Evolutionary conservation across 2,113 vertebrate species (phyloP), one percentile per base, ranked within the genome.

Genomic region (Daubentonia madagascariensis): DNA sequence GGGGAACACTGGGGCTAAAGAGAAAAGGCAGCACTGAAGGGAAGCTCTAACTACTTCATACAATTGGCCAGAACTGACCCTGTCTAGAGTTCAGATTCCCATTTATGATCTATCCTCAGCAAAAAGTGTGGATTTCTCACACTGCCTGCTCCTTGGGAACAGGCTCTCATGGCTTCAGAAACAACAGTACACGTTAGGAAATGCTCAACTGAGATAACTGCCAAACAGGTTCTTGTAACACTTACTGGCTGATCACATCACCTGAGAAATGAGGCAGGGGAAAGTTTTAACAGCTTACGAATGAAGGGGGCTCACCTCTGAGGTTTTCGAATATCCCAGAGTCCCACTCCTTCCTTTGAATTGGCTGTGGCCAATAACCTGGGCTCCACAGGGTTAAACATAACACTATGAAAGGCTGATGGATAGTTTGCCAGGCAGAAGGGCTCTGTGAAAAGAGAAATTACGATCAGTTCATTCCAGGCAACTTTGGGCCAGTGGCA

Each of bases 341-440:
- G 99, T 83, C 99, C 99, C 48, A 99, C 99, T 57, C 99, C 99
- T 98, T 99, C 99, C 97, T 99, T 99, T 93, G 99, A 99, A 99
- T 99, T 99, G 98, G 99, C 99, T 0, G 99, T 99, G 94, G 99
- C 99, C 92, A 99, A 98, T 90, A 99, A 98, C 90, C 99, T 98
- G 85, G 99, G 99, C 98, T 99, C 99, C 90, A 99, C 99, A 0
- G 99, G 99, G 98, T 99, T 99, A 98, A 99, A 99, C 99, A 99
- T 99, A 98, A 99, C 99, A 75, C 99, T 99, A 98, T 99, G 99
- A 98, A 99, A 99, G 65, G 99, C 99, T 17, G 99, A 99, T 0
- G 99, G 99, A 97, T 99, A 99, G 97, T 99, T 99, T 97, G 99
- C 99, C 99, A 99, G 98, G 98, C 99, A 99, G 98, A 99, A 99